These are phyloP conservation scores for Leptopilina drosophilae DNA, from an alignment of 2,888 invertebrate species.

Conservation along the genomic window DNA sequence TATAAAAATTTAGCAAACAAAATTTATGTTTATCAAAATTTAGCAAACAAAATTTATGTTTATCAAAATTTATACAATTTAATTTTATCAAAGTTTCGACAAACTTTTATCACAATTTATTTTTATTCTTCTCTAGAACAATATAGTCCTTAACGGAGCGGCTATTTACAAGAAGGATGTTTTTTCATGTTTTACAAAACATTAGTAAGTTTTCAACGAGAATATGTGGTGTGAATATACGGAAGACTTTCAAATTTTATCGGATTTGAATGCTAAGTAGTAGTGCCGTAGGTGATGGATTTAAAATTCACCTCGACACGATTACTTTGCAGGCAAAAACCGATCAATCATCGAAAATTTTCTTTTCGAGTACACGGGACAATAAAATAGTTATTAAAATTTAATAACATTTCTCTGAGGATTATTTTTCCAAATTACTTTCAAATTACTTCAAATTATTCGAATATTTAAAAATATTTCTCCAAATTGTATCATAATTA, in stretches of 20 bases:
- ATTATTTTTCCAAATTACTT: no score
- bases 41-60: no score
- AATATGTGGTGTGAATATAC: constrained; percentile 20
- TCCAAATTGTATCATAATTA: no score
- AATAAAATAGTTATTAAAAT: not conserved
- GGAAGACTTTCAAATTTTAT: constrained; percentile 46
- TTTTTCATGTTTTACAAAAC: constrained; percentile 14
- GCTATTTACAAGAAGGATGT: constrained; percentile 46
- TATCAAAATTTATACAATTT: not conserved
- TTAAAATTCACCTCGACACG: constrained; percentile 75
- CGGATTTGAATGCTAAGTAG: constrained; percentile 78
- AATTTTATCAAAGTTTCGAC: not conserved
- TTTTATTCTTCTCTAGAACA: constrained; percentile 45
- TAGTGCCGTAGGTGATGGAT: constrained; percentile 79
- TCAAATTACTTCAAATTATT: no score
- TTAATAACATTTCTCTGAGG: no score
- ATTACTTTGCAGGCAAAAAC: constrained; percentile 74
- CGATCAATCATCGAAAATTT: constrained; percentile 47
- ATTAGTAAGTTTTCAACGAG: constrained; percentile 30
- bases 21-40: no score
- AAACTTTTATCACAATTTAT: not conserved
- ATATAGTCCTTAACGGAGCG: constrained; percentile 27
- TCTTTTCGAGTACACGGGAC: not conserved
- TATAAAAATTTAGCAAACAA: no score
- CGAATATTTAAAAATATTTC: no score